Evolutionary conservation across 2,888 invertebrate species (phyloP).

Genomic region (Drosophila setosimentum): DNA sequence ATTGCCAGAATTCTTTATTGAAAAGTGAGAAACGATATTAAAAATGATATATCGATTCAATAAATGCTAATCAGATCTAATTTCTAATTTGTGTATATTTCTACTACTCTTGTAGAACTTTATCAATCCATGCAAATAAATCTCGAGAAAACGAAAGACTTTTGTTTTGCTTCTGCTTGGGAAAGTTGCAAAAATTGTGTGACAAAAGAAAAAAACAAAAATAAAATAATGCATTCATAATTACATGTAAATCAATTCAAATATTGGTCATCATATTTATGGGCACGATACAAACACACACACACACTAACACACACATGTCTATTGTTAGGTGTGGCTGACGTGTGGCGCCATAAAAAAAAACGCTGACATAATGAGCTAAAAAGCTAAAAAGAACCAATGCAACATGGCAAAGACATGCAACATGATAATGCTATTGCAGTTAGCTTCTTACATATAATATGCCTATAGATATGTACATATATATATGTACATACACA

Average conservation of each 20-base stretch:
- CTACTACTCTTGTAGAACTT: background rate
- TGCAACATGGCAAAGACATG: conserved; percentile 19
- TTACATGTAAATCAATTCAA: conserved; percentile 47
- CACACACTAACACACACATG: background rate
- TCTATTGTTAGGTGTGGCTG: conserved; percentile 38
- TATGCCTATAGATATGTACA: background rate
- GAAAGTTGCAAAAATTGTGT: background rate
- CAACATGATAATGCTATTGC: conserved; percentile 18
- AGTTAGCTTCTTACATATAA: conserved; percentile 1
- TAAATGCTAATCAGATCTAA: background rate
- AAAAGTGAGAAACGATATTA: background rate
- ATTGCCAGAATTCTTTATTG: background rate
- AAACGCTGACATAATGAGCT: conserved; percentile 53
- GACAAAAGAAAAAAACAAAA: background rate
- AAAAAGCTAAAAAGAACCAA: conserved; percentile 38
- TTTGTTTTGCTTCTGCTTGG: background rate
- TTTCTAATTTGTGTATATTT: background rate
- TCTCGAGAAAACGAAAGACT: background rate
- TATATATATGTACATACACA: background rate
- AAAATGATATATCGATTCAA: background rate
- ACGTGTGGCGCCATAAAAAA: conserved; percentile 45
- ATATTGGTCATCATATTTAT: conserved; percentile 53
- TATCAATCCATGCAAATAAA: background rate
- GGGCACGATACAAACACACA: conserved; percentile 1
- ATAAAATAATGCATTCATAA: conserved; percentile 30